A percentile compares a stretch with the other conserved stretches of the same genome.
Conservation (phyloP, 1,140 invertebrate species). For the Drosophila yakuba region DNA sequence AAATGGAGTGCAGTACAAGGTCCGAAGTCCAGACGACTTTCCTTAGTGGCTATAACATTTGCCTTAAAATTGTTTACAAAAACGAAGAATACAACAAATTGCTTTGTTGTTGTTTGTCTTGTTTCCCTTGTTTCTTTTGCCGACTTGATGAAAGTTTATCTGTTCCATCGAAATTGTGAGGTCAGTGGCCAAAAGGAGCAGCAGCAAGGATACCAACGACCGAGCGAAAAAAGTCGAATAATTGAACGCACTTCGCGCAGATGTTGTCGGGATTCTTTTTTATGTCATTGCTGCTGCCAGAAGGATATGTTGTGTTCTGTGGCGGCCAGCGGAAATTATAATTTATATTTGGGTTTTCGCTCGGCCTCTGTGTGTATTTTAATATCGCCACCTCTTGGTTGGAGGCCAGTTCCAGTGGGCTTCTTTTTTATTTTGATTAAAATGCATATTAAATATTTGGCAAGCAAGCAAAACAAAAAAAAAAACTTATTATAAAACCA, state of each 20-base stretch:
- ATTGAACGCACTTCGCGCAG: conserved; percentile 79
- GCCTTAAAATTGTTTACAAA: conserved; percentile 56
- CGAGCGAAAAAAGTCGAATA: conserved; percentile 52
- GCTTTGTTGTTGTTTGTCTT: conserved; percentile 47
- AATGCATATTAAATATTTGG: conserved; percentile 78
- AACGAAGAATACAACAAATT: conserved; percentile 34
- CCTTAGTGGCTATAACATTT: conserved; percentile 61
- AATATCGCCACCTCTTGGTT: conserved; percentile 58
- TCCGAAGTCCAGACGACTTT: conserved; percentile 32
- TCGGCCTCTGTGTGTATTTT: conserved; percentile 53
- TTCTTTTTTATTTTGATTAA: conserved; percentile 76
- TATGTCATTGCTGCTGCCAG: conserved; percentile 34
- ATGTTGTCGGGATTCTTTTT: conserved; percentile 65
- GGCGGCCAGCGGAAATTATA: conserved; percentile 76
- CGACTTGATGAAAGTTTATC: conserved; percentile 77
- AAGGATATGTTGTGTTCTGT: conserved; percentile 69
- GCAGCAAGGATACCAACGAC: conserved; percentile 9
- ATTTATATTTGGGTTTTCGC: conserved; percentile 68
- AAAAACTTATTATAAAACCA: conserved; percentile 16
- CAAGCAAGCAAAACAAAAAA: conserved; percentile 24
- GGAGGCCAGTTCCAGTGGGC: conserved; percentile 2
- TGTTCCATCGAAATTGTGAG: conserved; percentile 14
- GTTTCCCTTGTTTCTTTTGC: conserved; percentile 20
- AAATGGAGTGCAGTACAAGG: conserved; percentile 37
- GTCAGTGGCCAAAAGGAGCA: conserved; percentile 11